Base-by-base conservation (phyloP, 2,797 vertebrate species). In the Intellagama lesueurii region DNA sequence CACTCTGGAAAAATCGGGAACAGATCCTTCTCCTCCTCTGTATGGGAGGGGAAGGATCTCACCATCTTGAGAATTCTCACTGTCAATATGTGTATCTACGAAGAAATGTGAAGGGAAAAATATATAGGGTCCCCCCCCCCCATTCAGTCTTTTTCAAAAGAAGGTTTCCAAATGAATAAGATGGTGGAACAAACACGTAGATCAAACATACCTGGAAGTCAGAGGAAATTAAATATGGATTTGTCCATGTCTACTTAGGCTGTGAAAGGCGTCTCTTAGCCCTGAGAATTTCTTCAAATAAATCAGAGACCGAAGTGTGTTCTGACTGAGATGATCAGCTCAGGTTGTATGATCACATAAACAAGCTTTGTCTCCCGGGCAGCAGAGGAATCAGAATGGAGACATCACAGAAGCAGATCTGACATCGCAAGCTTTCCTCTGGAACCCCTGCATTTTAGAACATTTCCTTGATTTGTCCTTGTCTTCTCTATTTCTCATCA, bases 391-490 rank as follows among this genome's bases (percentile, higher is more conserved):
- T 82, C 84, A 77, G 60, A 75, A 52, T 19, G 47, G 79, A 75
- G n/a, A 86, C 56, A 12, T 76, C 88, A 82, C 52, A 24, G 3
- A n/a, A 76, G 52, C 26, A 7, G 30, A 82, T 49, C 49, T 47
- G 72, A 81, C 70, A 82, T 81, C 26, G 70, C 28, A 47, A 40
- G 32, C 26, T 28, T 69, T 60, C 56, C 86, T 16, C 35, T 52
- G 9, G 0, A 66, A 24, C 76, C 70, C 16, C 49, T 84, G 66
- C 17, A 35, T 68, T 0, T 80, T 1, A 76, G 52, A 85, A 28
- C 0, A 47, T 5, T 90, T 30, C 28, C 22, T 88, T 88, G 28
- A 81, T 52, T 88, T 73, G 3, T n/a, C 77, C 17, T 91, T 40
- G 16, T 35, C 40, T 68, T 66, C 44, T 83, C 81, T 0, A 0